These are phyloP conservation scores for Caenorhabditis sp. DNA, from an alignment of 2,888 invertebrate genomes.

Conservation along the genomic window DNA sequence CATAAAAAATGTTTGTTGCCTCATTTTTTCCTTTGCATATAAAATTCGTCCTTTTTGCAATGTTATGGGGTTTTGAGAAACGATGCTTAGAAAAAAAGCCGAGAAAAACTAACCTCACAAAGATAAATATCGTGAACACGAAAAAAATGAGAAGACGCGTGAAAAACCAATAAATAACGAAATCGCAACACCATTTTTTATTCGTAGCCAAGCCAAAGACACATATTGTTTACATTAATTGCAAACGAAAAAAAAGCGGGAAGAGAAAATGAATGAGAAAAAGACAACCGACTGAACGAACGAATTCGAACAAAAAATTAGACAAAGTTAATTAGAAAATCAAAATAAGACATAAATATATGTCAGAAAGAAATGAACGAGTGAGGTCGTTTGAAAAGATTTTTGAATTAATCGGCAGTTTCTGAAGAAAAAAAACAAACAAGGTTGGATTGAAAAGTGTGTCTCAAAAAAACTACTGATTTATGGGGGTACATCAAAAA, in stretches of 20 bases:
- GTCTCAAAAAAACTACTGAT: no score
- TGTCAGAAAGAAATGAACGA: not conserved
- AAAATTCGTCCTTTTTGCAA: no score
- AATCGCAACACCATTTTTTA: not conserved
- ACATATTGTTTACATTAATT: slow-evolving; percentile 1
- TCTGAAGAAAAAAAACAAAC: no score
- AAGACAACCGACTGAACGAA: not conserved
- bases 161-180: not conserved
- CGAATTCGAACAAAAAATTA: not conserved
- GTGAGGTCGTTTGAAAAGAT: not conserved
- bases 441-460: no score
- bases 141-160: not conserved
- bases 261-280: not conserved
- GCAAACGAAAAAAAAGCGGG: not conserved
- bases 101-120: no score
- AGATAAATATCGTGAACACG: not conserved
- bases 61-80: no score
- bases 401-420: no score
- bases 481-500: no score
- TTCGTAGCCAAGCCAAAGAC: not conserved
- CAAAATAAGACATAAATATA: not conserved
- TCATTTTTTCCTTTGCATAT: no score
- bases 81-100: no score
- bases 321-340: not conserved
- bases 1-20: no score